Percentiles rank a stretch among this genome's conserved stretches.
Evolutionary conservation across 2,888 invertebrate genomes (phyloP).

Genomic region (Spilarctia lutea): DNA sequence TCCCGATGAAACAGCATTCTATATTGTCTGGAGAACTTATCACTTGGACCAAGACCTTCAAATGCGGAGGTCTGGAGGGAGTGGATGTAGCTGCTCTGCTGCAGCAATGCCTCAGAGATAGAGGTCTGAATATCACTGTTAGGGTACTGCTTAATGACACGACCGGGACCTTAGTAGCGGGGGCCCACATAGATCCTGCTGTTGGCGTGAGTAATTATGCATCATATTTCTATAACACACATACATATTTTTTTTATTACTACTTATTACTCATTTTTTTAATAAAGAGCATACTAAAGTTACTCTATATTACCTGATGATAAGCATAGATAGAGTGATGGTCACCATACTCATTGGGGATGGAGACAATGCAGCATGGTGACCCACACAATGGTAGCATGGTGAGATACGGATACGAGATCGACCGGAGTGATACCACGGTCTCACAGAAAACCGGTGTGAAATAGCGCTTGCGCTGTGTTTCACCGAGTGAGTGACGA

Average conservation of each 20-base stretch:
- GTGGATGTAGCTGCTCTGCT: slow-evolving; percentile 90
- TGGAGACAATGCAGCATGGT: no score
- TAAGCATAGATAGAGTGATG: no score
- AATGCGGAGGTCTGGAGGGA: slow-evolving; percentile 89
- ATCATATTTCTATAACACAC: not conserved
- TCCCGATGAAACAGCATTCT: slow-evolving; percentile 92
- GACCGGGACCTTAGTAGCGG: slow-evolving; percentile 90
- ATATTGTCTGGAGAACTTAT: slow-evolving; percentile 91
- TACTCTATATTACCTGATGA: not conserved
- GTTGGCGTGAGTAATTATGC: slow-evolving; percentile 76
- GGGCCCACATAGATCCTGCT: slow-evolving; percentile 88
- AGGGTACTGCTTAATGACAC: slow-evolving; percentile 93
- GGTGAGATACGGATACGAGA: no score
- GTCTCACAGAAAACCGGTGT: no score
- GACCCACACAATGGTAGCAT: no score
- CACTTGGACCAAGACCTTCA: slow-evolving; percentile 95
- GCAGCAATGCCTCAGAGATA: slow-evolving; percentile 87
- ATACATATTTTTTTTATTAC: not conserved
- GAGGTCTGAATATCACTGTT: slow-evolving; percentile 88
- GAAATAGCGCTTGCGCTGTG: no score
- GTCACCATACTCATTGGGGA: no score
- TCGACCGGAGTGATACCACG: no score
- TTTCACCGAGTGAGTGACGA: no score
- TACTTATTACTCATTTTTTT: no score
- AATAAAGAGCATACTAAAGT: no score